Base-by-base conservation (phyloP, 1,140 invertebrate species). In the Apocrypta bakeri region DNA sequence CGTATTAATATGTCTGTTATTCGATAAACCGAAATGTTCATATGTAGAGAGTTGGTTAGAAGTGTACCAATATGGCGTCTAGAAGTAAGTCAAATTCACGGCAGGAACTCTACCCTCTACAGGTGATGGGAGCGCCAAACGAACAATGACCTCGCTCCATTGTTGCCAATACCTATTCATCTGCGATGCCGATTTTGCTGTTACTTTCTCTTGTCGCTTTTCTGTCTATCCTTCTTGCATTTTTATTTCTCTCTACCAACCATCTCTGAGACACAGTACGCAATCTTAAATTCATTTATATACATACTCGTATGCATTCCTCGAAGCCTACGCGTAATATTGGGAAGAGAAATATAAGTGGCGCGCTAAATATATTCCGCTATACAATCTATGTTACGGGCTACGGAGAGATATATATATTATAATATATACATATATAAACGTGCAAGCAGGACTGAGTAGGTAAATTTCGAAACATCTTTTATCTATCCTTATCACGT, bases 111-210 rank as follows among this genome's bases (percentile, higher is more conserved):
- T 56, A 73, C 48, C 33, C 83, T 83, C 84, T 77, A 69, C 68
- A 74, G 71, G n/a, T 75, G n/a, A n/a, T n/a, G 37, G 37, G 40
- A 75, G 25, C n/a, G 63, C 87, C 86, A 85, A 82, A 87, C 84
- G 88, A 87, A 87, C 89, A 88, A 89, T 89, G 88, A 89, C 87
- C 89, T 87, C 87, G 80, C 85, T 56, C 66, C 86, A 88, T 84
- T 88, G 85, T 85, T 89, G 69, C 88, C 87, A 86, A 88, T 84
- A 61, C 61, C 48, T 80, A 56, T 56, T 14, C 14, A 68, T n/a
- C 48, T 48, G 3, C 11, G 48, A 77, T 66, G 25, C 29, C 27
- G 40, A 56, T 76, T 76, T 56, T 69, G 31, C 21, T 68, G 3
- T 56, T 21, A 42, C 73, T 76, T 76, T 48, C 40, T 56, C 25